These are phyloP conservation scores for Timandra comae DNA, from an alignment of 2,888 invertebrate genomes.

Conservation along the genomic window DNA sequence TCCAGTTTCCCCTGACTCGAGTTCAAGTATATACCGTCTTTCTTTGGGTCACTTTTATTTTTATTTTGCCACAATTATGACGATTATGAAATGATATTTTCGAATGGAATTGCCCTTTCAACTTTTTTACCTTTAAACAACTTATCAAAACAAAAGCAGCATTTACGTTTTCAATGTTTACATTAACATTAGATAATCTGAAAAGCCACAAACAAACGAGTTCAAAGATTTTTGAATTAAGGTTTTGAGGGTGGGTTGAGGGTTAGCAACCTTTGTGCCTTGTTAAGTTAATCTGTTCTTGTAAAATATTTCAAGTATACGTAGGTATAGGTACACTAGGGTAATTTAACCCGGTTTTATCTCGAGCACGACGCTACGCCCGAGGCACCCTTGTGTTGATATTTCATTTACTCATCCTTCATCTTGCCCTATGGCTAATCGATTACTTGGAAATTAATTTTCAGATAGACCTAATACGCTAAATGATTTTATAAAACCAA, in stretches of 20 bases:
- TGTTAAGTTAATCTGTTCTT: constrained; percentile 35
- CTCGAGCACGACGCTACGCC: constrained; percentile 14
- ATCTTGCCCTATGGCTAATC: constrained; percentile 24
- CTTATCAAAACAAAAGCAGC: no score
- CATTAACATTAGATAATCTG: no score
- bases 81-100: no score
- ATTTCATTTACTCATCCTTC: constrained; percentile 36
- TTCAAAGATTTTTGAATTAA: constrained; percentile 13
- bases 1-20: constrained; percentile 2
- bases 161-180: no score
- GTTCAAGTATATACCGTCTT: no score
- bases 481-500: no score
- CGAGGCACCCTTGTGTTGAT: constrained; percentile 35
- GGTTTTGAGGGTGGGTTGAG: constrained; percentile 29
- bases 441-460: constrained; percentile 17
- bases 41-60: no score
- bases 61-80: no score
- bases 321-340: constrained; percentile 15
- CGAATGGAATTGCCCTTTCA: no score
- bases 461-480: not conserved
- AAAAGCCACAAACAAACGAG: not conserved
- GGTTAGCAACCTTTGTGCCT: constrained; percentile 36
- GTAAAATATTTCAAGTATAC: constrained; percentile 20
- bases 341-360: constrained; percentile 21
- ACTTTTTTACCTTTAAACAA: no score